Conservation (phyloP, 1,140 invertebrate species). For the Cotesia typhae region DNA sequence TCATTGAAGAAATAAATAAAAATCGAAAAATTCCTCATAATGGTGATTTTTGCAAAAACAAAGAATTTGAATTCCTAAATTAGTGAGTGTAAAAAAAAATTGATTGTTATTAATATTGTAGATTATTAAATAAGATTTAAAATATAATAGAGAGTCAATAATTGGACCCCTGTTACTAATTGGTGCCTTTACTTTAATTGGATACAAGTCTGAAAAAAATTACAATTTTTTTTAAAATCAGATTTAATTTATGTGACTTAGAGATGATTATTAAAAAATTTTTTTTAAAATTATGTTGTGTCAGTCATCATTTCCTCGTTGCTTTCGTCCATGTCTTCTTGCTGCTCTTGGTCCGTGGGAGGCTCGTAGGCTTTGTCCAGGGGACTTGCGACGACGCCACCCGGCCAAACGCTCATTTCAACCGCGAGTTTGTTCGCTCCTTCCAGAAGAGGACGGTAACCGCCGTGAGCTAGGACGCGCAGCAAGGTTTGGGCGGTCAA, state of each 20-base stretch:
- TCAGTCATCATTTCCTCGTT: conserved; percentile 70
- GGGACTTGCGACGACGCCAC: conserved; percentile 92
- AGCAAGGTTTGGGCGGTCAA: conserved; percentile 88
- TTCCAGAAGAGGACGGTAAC: conserved; percentile 89
- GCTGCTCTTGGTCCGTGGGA: conserved; percentile 70
- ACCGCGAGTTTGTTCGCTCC: conserved; percentile 72
- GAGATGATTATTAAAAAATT: neutral
- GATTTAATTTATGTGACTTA: neutral
- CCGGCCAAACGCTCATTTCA: conserved; percentile 88
- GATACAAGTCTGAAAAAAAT: too few species aligned
- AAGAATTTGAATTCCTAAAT: too few species aligned
- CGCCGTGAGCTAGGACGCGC: conserved; percentile 89
- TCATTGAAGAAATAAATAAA: too few species aligned
- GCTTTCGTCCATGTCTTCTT: conserved; percentile 66
- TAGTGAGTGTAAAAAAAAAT: too few species aligned
- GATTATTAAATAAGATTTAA: too few species aligned
- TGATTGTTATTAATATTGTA: too few species aligned
- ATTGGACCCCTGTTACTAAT: too few species aligned
- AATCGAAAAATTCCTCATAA: too few species aligned
- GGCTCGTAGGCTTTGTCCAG: conserved; percentile 89
- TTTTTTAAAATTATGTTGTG: conserved; percentile 44
- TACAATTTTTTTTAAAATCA: neutral
- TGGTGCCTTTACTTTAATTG: too few species aligned
- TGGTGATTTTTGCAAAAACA: too few species aligned
- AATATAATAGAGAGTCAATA: too few species aligned